phyloP scores from a whole-genome alignment of 2,797 vertebrate species.

The Sebastiscus tertius region DNA sequence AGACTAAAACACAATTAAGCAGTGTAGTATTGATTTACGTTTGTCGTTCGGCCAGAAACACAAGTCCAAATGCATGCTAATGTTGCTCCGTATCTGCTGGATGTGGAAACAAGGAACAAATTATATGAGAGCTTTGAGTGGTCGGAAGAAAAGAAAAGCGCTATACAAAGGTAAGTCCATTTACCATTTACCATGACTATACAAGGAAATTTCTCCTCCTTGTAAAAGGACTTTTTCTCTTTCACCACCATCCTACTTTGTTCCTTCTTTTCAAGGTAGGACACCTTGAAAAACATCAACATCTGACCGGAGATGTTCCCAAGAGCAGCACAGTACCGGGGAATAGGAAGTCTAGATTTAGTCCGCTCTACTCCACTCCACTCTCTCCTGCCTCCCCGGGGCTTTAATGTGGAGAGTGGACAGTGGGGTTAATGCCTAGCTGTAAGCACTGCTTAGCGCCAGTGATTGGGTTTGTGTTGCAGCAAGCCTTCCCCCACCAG shows the following conservation, averaged over 20 bases:
- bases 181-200: neutral
- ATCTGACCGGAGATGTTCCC: constrained; percentile 55
- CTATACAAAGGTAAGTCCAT: no score
- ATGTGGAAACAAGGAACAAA: neutral
- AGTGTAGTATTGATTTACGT: no score
- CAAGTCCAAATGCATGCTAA: neutral
- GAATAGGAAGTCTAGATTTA: constrained; percentile 74
- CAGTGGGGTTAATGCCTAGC: constrained; percentile 81
- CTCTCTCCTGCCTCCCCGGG: constrained; percentile 66
- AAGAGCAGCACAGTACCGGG: constrained; percentile 38
- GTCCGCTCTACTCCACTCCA: constrained; percentile 65
- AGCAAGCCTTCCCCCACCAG: constrained; percentile 66
- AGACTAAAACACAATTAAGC: neutral
- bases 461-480: constrained; percentile 81
- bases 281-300: constrained; percentile 63
- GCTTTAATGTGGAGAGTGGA: constrained; percentile 74
- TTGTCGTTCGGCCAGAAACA: neutral
- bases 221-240: neutral
- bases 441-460: constrained; percentile 79
- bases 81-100: neutral
- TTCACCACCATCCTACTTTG: neutral
- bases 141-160: no score
- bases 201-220: neutral
- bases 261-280: constrained; percentile 56
- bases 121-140: no score